A percentile compares a stretch with the other conserved stretches of the same genome.
Evolutionary conservation across 2,113 vertebrate species (phyloP).

Genomic region (Sander lucioperca): DNA sequence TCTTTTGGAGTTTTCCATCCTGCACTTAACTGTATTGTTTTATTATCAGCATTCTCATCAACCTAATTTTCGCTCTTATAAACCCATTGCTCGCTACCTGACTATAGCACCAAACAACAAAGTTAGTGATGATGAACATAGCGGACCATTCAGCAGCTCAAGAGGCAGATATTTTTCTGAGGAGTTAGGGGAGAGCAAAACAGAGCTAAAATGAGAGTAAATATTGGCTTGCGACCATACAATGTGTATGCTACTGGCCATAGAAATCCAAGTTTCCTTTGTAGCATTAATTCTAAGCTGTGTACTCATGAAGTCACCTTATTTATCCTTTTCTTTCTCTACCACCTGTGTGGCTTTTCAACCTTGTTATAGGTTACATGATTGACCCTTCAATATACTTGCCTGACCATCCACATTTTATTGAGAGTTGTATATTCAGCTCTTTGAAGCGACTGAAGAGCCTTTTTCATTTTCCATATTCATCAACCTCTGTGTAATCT

Average conservation of each 20-base stretch:
- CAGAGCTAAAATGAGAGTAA: background rate
- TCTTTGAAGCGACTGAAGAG: slow-evolving; percentile 51
- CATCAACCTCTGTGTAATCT: slow-evolving; percentile 39
- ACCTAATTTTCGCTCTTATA: too few relatives aligned
- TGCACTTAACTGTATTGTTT: background rate
- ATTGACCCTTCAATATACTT: background rate
- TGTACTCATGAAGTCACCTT: background rate
- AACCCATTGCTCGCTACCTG: too few relatives aligned
- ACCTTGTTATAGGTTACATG: slow-evolving; percentile 1
- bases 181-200: background rate
- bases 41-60: too few relatives aligned
- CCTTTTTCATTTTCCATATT: slow-evolving; percentile 48
- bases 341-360: background rate
- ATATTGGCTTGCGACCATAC: background rate
- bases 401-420: background rate
- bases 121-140: too few relatives aligned
- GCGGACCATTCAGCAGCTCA: too few relatives aligned
- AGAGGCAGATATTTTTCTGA: too few relatives aligned
- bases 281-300: too few relatives aligned
- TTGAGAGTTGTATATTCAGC: slow-evolving; percentile 1
- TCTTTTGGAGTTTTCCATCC: background rate
- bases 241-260: background rate
- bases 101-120: too few relatives aligned
- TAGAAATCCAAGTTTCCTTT: background rate
- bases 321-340: background rate